Base-by-base conservation (phyloP, 2,797 vertebrate species). In the Orestias chungarensis region DNA sequence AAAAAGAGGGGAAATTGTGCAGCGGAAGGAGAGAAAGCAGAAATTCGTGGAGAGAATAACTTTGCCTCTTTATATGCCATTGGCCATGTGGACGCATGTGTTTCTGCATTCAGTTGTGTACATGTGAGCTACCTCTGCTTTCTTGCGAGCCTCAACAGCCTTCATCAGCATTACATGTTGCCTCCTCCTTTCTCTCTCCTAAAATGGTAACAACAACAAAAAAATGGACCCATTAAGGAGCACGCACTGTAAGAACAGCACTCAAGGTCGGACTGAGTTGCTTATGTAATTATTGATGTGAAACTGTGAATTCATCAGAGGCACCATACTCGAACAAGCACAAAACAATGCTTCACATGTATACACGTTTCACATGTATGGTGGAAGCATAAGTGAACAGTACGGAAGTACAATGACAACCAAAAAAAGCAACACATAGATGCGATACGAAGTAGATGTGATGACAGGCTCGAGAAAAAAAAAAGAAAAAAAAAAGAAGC, bases 91-190 rank as follows among this genome's bases (percentile, higher is more conserved):
- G 74, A 70, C 65, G 23, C 82, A 66, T 82, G 80, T 75, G 61
- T 82, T 68, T 79, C 68, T 70, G 73, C 62, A 74, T 87, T 78
- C 55, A 77, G 82, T 77, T 74, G 77, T 78, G 80, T 75, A 75
- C 74, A 78, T 75, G 43, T 82, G 80, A 75, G 83, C 79, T 95
- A 99, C 98, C 95, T 99, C 98, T 79, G 98, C 97, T 95, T 98
- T 99, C 91, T 98, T 99, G 90, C 97, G 97, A 71, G 98, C 96
- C 89, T 99, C 98, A 91, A 99, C 97, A 61, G 98, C 98, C 95
- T 98, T 99, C 96, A 99, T 96, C 85, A 99, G 95, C 97, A 99
- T 97, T 91, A 98, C 95, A 75, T 99, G 97, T 84, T 99, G 98
- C 83, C 98, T 94, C 82, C 98, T 95, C 89, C 98, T 95, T 92